Evolutionary conservation across 2,888 invertebrate genomes (phyloP).

Genomic region (Cyclophora albipunctata): DNA sequence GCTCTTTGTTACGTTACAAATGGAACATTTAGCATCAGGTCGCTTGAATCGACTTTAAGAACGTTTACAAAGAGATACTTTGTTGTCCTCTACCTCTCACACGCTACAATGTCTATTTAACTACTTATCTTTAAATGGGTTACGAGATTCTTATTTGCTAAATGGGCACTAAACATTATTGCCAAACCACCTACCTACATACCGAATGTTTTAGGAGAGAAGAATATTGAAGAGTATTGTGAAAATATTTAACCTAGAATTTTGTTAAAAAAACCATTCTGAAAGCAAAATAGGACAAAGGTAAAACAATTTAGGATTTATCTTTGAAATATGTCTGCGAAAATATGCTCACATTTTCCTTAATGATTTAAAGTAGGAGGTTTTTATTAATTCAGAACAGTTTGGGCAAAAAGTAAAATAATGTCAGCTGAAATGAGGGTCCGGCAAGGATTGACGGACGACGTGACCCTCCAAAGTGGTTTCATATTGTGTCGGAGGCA

Average conservation of each 20-base stretch:
- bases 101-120: too few species aligned
- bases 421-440: conserved; percentile 19
- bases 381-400: conserved; percentile 10
- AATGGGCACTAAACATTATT: too few species aligned
- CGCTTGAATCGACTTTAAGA: conserved; percentile 35
- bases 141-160: too few species aligned
- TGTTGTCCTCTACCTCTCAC: conserved; percentile 3
- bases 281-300: too few species aligned
- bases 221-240: too few species aligned
- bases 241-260: too few species aligned
- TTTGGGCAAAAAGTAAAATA: conserved; percentile 20
- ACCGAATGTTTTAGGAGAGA: too few species aligned
- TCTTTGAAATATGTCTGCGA: too few species aligned
- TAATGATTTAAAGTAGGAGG: conserved; percentile 12
- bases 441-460: conserved; percentile 28
- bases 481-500: conserved; percentile 25
- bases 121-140: too few species aligned
- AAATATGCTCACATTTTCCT: conserved; percentile 1
- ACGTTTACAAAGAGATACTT: conserved; percentile 8
- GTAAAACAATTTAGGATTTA: too few species aligned
- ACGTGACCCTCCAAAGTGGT: conserved; percentile 31
- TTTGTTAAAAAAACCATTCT: too few species aligned
- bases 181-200: too few species aligned
- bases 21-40: conserved; percentile 55
- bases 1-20: conserved; percentile 58